Percentiles rank a stretch among this genome's conserved stretches.
Evolutionary conservation across 92 coral and sea anemone genomes (phyloP).

Genomic region (Virgularia gustaviana): DNA sequence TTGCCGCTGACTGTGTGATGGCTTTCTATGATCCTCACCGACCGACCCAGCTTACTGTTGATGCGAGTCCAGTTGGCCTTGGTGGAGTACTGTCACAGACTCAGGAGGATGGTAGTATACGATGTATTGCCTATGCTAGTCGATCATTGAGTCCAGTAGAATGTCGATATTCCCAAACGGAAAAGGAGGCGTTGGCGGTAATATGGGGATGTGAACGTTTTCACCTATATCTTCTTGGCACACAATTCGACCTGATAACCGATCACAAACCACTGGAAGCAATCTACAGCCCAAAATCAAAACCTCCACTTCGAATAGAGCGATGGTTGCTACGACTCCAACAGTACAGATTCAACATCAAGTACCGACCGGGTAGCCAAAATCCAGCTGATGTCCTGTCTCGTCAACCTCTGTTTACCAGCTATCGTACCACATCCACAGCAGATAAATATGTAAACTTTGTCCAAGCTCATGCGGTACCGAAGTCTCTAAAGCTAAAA

Average conservation of each 20-base stretch:
- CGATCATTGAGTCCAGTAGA: background rate
- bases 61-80: background rate
- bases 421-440: no score
- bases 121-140: constrained; percentile 11
- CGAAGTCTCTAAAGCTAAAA: background rate
- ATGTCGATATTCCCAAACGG: background rate
- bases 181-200: constrained; percentile 4
- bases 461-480: background rate
- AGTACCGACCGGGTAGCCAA: no score
- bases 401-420: no score
- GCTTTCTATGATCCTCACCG: constrained; percentile 10
- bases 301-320: no score
- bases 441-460: background rate
- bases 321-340: no score
- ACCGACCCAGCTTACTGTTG: background rate
- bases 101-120: background rate
- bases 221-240: constrained; percentile 1
- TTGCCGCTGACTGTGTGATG: constrained; percentile 11
- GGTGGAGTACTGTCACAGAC: background rate
- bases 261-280: constrained; percentile 3
- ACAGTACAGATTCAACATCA: no score
- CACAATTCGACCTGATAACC: no score
- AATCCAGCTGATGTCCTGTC: no score
- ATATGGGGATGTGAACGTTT: constrained; percentile 13
- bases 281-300: no score